Evolutionary conservation across 2,888 invertebrate genomes (phyloP).

Genomic region (Carcina quercana): DNA sequence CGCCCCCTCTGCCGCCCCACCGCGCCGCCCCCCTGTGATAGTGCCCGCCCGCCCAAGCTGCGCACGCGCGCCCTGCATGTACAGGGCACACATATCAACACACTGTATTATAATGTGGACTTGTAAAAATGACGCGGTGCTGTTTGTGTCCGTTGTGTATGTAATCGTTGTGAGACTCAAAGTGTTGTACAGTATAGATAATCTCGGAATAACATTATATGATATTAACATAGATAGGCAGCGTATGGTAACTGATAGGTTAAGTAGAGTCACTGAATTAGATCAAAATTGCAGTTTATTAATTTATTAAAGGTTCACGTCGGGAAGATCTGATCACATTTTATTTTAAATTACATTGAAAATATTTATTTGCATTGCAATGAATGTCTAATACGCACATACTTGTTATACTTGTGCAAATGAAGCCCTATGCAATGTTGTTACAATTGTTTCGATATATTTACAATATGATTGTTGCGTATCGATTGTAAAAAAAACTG

Average conservation of each 20-base stretch:
- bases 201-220: too few relatives aligned
- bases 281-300: conserved; percentile 58
- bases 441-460: too few relatives aligned
- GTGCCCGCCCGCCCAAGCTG: conserved; percentile 22
- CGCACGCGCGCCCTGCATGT: conserved; percentile 29
- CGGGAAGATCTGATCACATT: too few relatives aligned
- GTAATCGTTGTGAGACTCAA: conserved; percentile 56
- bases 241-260: conserved; percentile 46
- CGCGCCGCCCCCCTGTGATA: conserved; percentile 61
- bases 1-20: conserved; percentile 40
- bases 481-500: too few relatives aligned
- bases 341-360: too few relatives aligned
- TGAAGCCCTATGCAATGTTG: too few relatives aligned
- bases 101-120: conserved; percentile 44
- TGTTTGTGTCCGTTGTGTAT: conserved; percentile 35
- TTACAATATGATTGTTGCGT: too few relatives aligned
- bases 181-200: conserved; percentile 71
- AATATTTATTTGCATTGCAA: too few relatives aligned
- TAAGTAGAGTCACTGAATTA: conserved; percentile 66
- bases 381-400: too few relatives aligned
- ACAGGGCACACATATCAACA: conserved; percentile 68
- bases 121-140: conserved; percentile 44
- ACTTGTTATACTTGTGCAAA: too few relatives aligned
- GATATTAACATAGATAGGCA: conserved; percentile 53
- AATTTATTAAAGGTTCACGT: conserved; percentile 57